A percentile compares a stretch with the other conserved stretches of the same genome.
Conservation (phyloP, 2,888 invertebrate species). For the Amiota communis region DNA sequence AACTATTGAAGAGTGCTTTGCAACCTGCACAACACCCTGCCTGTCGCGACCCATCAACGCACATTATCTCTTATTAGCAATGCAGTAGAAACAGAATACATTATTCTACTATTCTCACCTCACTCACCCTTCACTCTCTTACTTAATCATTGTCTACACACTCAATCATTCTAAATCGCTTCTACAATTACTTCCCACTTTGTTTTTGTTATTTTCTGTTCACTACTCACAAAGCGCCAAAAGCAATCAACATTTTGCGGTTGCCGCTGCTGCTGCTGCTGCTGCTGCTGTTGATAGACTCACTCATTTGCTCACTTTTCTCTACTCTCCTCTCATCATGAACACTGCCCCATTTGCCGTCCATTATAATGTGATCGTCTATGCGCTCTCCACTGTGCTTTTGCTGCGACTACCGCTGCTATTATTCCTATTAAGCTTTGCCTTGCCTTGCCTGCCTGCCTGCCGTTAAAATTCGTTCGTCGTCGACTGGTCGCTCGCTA, state of each 20-base stretch:
- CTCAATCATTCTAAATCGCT: too few species aligned
- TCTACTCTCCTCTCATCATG: too few species aligned
- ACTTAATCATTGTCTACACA: background rate
- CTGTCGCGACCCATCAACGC: too few species aligned
- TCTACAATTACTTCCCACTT: too few species aligned
- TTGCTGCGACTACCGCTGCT: background rate
- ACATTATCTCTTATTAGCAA: too few species aligned
- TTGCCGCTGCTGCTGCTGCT: background rate
- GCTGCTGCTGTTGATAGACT: conserved; percentile 8
- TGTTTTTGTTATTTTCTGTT: background rate
- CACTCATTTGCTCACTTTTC: too few species aligned
- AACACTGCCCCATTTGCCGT: too few species aligned
- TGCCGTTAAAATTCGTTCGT: background rate
- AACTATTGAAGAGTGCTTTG: too few species aligned
- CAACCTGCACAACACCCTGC: too few species aligned
- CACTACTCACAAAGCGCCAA: background rate
- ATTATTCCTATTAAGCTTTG: background rate
- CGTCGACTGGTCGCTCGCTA: conserved; percentile 3
- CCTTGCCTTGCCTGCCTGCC: background rate
- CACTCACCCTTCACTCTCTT: background rate
- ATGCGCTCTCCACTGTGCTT: too few species aligned
- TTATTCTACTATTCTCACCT: background rate
- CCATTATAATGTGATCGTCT: too few species aligned
- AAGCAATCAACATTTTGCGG: conserved; percentile 15
- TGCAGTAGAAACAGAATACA: background rate